Percentiles rank a stretch among this genome's conserved stretches.
Conservation (phyloP, 2,888 invertebrate genomes). For the Thera obeliscata region DNA sequence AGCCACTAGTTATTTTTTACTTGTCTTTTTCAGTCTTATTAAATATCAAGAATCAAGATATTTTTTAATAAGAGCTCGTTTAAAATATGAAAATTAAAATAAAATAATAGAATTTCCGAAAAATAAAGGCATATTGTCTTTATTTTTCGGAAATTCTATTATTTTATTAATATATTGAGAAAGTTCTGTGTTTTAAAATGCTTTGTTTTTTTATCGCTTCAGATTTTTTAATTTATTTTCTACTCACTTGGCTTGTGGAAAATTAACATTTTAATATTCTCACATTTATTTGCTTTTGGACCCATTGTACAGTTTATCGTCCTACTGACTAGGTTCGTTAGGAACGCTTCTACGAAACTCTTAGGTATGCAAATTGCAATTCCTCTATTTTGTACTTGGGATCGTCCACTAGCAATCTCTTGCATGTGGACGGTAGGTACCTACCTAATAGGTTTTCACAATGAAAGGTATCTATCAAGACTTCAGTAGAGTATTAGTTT, state of each 20-base stretch:
- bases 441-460: constrained; percentile 26
- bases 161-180: too few relatives aligned
- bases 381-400: constrained; percentile 27
- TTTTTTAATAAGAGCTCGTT: too few relatives aligned
- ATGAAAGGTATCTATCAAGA: constrained; percentile 5
- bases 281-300: neutral
- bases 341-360: constrained; percentile 19
- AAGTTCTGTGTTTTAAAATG: too few relatives aligned
- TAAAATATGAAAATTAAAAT: too few relatives aligned
- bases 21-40: too few relatives aligned
- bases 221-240: neutral
- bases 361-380: constrained; percentile 34
- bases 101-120: too few relatives aligned
- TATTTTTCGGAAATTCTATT: too few relatives aligned
- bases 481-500: neutral
- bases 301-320: neutral
- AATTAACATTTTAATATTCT: neutral
- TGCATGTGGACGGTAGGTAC: constrained; percentile 20
- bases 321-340: constrained; percentile 17
- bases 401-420: constrained; percentile 21
- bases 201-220: too few relatives aligned
- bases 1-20: neutral
- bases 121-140: too few relatives aligned
- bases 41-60: too few relatives aligned
- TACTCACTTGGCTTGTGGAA: neutral